Evolutionary conservation across 2,888 invertebrate genomes (phyloP), one percentile per base, ranked within the genome.

Genomic region (Capitulum mitella): DNA sequence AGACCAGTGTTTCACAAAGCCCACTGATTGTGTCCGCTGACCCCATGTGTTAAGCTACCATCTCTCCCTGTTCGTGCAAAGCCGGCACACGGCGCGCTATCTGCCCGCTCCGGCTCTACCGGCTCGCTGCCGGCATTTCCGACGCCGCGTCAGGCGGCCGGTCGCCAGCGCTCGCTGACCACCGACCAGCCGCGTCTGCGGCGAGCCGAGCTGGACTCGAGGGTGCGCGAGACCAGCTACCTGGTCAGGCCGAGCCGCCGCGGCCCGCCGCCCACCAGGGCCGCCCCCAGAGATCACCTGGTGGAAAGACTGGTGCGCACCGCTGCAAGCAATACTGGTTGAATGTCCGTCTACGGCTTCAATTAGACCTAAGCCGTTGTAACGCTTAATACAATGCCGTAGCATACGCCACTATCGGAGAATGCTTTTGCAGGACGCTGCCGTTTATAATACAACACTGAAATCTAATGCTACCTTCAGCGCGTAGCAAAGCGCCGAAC

Each of bases 171-270:
- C 22, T 70, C 70, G 5, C 37, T 70, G 22, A 70, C 70, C 37
- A 19, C 70, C 70, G 70, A 70, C 70, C 70, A 37, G 70, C 70
- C 70, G 37, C 37, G 70, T 14, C 37, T 70, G 37, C 70, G 70
- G 6, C 70, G 37, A 5, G 26, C 70, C 6, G 19, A 70, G 37
- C 26, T 70, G 37, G 70, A 70, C 70, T 70, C 70, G 22, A 0
- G 70, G 6, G 70, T 70, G 22, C 70, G 70, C 19, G 37, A 70
- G 70, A 10, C 70, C 19, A 32, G 6, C 5, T 5, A 37, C 1
- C 34, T 5, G 37, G 3, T 6, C 12, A 37, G 70, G 8, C 37
- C 37, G 22, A 37, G 37, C 37, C 70, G 70, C 22, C 70, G 70
- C 1, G 16, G 16, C 1, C 37, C 70, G 37, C 70, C 37, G 37